Percentiles rank a stretch among this genome's conserved stretches.
phyloP scores from a whole-genome alignment of 2,888 invertebrate species.

The Nemoura dubitans region DNA sequence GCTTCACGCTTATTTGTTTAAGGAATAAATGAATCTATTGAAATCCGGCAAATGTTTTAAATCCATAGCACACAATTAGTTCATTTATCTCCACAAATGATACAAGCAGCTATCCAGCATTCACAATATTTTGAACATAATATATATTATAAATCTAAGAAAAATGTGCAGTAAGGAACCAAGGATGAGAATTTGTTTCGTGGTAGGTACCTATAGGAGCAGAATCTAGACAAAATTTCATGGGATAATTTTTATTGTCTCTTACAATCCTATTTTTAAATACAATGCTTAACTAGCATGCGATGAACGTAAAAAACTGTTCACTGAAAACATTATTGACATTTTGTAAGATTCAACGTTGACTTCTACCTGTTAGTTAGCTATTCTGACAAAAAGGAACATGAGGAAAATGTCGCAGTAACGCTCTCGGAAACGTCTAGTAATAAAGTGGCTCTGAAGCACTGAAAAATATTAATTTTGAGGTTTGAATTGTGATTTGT shows the following conservation, averaged over 20 bases:
- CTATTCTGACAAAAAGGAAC: slow-evolving; percentile 3
- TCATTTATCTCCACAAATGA: too few relatives aligned
- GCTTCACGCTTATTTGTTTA: too few relatives aligned
- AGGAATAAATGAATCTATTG: too few relatives aligned
- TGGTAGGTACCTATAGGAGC: too few relatives aligned
- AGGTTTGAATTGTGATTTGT: neutral
- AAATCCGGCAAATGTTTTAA: too few relatives aligned
- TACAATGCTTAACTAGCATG: slow-evolving; percentile 35
- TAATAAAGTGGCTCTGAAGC: neutral
- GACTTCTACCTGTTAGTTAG: neutral
- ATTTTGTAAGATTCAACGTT: neutral
- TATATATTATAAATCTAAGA: too few relatives aligned
- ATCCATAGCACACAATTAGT: too few relatives aligned
- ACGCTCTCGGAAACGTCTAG: neutral
- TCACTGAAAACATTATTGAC: neutral
- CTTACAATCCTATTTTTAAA: slow-evolving; percentile 21
- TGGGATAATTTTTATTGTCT: slow-evolving; percentile 25
- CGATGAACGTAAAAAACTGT: neutral
- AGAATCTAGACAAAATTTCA: neutral
- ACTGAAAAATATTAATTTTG: neutral
- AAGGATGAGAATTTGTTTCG: too few relatives aligned
- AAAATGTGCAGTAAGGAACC: too few relatives aligned
- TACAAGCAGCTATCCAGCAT: too few relatives aligned
- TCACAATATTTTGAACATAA: too few relatives aligned
- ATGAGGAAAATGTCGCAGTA: neutral